A percentile compares a stretch with the other conserved stretches of the same genome.
Conservation (phyloP, 1,140 invertebrate species). For the Drosophila nebulosa region DNA sequence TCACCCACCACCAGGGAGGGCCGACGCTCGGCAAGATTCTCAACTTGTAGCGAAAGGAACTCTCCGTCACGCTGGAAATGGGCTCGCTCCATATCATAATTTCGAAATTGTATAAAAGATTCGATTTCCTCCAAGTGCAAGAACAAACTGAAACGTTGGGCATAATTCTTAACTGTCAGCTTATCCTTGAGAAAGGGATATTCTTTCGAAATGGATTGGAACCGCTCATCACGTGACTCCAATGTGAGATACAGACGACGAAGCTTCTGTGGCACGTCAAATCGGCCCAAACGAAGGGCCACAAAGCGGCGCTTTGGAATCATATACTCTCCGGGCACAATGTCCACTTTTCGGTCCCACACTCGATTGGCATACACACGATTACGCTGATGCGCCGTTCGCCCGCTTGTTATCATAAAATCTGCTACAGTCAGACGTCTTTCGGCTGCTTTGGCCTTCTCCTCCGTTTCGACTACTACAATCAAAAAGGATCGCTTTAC, state of each 20-base stretch:
- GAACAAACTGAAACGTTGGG: conserved; percentile 86
- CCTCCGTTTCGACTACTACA: conserved; percentile 26
- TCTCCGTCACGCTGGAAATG: conserved; percentile 85
- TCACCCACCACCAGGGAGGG: conserved; percentile 93
- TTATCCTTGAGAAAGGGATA: conserved; percentile 82
- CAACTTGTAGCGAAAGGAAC: conserved; percentile 88
- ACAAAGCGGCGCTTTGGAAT: conserved; percentile 80
- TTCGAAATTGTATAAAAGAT: conserved; percentile 84
- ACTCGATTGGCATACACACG: conserved; percentile 68
- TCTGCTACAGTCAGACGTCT: conserved; percentile 40
- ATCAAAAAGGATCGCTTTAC: conserved; percentile 27
- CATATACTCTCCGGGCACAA: conserved; percentile 83
- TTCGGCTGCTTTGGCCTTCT: conserved; percentile 27
- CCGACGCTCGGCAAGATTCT: conserved; percentile 90
- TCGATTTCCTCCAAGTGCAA: conserved; percentile 91
- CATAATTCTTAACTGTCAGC: conserved; percentile 84
- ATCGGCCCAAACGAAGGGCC: conserved; percentile 81
- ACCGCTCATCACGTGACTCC: conserved; percentile 71
- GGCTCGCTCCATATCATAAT: conserved; percentile 86
- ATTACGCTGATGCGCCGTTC: conserved; percentile 33
- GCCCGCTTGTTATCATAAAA: background rate
- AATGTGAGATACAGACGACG: conserved; percentile 82
- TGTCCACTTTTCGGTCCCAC: conserved; percentile 45
- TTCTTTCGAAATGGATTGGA: conserved; percentile 70
- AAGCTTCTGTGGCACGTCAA: conserved; percentile 83